phyloP scores from a whole-genome alignment of 1,140 invertebrate species.

The Drosophila nannoptera region DNA sequence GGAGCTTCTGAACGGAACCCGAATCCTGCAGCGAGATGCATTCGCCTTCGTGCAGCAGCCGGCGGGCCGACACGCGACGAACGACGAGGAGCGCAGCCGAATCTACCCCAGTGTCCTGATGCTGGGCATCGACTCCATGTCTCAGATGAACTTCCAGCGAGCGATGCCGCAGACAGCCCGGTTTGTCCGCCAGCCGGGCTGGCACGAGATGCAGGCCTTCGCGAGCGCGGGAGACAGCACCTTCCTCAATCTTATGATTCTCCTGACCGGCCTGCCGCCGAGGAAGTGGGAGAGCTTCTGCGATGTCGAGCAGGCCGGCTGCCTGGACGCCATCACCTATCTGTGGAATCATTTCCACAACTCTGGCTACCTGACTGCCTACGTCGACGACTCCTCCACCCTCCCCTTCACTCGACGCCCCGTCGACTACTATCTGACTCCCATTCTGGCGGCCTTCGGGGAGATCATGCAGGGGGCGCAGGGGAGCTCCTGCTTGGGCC shows the following conservation, averaged over 20 bases:
- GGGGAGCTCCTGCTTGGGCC: conserved; percentile 80
- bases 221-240: conserved; percentile 85
- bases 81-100: conserved; percentile 54
- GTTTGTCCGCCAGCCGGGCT: conserved; percentile 31
- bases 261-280: conserved; percentile 82
- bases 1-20: not conserved
- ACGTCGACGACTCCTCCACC: conserved; percentile 87
- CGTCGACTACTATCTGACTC: conserved; percentile 89
- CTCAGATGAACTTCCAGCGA: conserved; percentile 49
- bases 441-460: conserved; percentile 84
- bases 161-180: conserved; percentile 39
- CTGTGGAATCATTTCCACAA: conserved; percentile 88
- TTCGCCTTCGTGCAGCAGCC: conserved; percentile 45
- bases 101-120: conserved; percentile 33
- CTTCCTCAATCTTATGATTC: conserved; percentile 88
- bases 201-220: conserved; percentile 49
- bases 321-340: conserved; percentile 84
- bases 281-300: conserved; percentile 78
- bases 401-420: conserved; percentile 87
- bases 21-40: conserved; percentile 43
- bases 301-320: conserved; percentile 78
- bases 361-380: conserved; percentile 87
- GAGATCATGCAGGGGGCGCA: not conserved
- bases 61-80: conserved; percentile 5
- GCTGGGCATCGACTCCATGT: conserved; percentile 41